Percentiles rank a stretch among this genome's conserved stretches.
Evolutionary conservation across 2,113 vertebrate genomes (phyloP).

Genomic region (Phylloscopus trochilus): DNA sequence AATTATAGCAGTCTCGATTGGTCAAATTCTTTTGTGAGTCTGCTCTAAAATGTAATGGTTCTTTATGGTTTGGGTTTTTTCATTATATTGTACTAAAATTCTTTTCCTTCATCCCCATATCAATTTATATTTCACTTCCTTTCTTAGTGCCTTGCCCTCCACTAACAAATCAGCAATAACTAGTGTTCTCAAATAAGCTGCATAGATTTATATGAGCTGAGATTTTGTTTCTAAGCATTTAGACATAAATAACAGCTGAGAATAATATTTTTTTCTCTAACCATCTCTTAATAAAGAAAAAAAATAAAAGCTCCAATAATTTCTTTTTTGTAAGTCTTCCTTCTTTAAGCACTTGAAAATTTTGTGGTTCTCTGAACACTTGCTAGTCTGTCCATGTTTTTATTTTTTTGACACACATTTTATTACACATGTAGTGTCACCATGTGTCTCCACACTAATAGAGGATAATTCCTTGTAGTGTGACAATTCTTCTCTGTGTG

Average conservation of each 20-base stretch:
- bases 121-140: not conserved
- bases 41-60: not conserved
- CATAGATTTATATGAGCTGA: not conserved
- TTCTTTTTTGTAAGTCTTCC: not conserved
- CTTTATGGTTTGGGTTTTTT: not conserved
- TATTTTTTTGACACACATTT: not conserved
- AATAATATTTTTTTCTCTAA: not conserved
- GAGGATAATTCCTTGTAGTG: not conserved
- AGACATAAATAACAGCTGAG: not conserved
- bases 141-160: not conserved
- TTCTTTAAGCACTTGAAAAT: not conserved
- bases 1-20: not conserved
- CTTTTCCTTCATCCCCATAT: not conserved
- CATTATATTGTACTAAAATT: not conserved
- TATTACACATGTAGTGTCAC: not conserved
- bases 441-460: not conserved
- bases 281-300: not conserved
- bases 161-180: not conserved
- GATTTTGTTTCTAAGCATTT: not conserved
- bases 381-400: not conserved
- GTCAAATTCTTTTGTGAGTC: not conserved
- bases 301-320: not conserved
- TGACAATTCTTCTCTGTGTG: not conserved
- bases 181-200: not conserved
- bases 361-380: not conserved